Conservation (phyloP, 1,140 invertebrate genomes). For the Drosophila gunungcola region DNA sequence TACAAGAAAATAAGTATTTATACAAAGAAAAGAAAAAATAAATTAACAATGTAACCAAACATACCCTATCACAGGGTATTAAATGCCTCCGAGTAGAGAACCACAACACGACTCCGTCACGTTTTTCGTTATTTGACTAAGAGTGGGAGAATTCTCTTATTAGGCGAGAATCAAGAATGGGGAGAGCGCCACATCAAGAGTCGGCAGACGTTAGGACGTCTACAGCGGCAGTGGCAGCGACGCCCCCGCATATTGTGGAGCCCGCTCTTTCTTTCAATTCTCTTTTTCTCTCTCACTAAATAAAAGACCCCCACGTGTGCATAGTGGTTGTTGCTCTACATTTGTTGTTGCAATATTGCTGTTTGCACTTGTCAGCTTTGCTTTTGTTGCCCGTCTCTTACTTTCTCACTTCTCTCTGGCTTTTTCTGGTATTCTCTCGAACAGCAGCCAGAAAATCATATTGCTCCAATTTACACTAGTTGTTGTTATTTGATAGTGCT, state of each 20-base stretch:
- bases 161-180: conserved; percentile 3
- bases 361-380: conserved; percentile 67
- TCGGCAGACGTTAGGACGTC: conserved; percentile 45
- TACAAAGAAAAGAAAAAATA: too few relatives aligned
- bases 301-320: conserved; percentile 68
- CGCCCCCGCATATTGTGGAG: conserved; percentile 63
- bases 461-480: conserved; percentile 41
- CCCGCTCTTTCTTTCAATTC: conserved; percentile 8
- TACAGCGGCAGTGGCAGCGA: conserved; percentile 35
- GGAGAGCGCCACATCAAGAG: conserved; percentile 12
- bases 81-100: conserved; percentile 54
- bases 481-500: conserved; percentile 44
- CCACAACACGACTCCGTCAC: conserved; percentile 74
- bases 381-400: conserved; percentile 25
- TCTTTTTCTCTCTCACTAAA: conserved; percentile 10
- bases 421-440: conserved; percentile 51
- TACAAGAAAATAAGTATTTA: too few relatives aligned
- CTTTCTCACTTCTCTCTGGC: conserved; percentile 9
- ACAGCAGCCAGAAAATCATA: conserved; percentile 46
- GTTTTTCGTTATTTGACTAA: conserved; percentile 61
- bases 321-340: conserved; percentile 53
- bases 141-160: conserved; percentile 31
- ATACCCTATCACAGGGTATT: conserved; percentile 8
- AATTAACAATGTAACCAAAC: background rate
- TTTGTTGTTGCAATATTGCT: conserved; percentile 34